These are phyloP conservation scores for Pristis pectinata DNA, from an alignment of 2,797 vertebrate species.

Conservation along the genomic window DNA sequence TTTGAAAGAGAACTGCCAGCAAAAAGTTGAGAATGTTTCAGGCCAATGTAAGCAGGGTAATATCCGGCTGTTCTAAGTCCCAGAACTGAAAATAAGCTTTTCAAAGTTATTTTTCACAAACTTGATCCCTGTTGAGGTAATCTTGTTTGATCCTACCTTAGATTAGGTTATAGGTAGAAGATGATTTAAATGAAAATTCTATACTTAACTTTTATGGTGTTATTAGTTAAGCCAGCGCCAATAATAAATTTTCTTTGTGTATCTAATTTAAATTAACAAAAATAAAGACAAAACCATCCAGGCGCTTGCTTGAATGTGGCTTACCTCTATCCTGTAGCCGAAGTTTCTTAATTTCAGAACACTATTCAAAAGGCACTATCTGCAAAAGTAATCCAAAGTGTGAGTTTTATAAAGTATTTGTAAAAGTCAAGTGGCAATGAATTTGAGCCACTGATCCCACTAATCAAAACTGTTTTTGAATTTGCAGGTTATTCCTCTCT, in stretches of 20 bases:
- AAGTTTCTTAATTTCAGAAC: constrained; percentile 13
- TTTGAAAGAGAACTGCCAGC: too few relatives aligned
- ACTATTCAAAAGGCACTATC: constrained; percentile 16
- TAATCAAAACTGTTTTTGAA: constrained; percentile 15
- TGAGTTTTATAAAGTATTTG: constrained; percentile 26
- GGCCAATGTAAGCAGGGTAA: too few relatives aligned
- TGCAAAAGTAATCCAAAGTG: constrained; percentile 2
- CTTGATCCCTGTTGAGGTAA: neutral
- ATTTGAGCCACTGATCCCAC: constrained; percentile 11
- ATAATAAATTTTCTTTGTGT: neutral
- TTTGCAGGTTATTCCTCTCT: constrained; percentile 25
- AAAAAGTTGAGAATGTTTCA: too few relatives aligned
- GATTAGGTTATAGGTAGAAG: neutral
- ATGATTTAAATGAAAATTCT: constrained; percentile 3
- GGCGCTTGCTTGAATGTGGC: neutral
- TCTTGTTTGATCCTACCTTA: neutral
- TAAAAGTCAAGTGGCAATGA: neutral
- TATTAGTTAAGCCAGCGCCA: neutral
- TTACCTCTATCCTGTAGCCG: constrained; percentile 16
- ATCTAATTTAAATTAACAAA: constrained; percentile 1
- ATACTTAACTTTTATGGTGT: neutral
- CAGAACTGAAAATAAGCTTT: neutral
- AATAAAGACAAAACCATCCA: neutral
- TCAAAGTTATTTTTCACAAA: neutral
- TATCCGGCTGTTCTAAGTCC: neutral